phyloP scores from a whole-genome alignment of 2,113 vertebrate species.

The Macrotis lagotis region DNA sequence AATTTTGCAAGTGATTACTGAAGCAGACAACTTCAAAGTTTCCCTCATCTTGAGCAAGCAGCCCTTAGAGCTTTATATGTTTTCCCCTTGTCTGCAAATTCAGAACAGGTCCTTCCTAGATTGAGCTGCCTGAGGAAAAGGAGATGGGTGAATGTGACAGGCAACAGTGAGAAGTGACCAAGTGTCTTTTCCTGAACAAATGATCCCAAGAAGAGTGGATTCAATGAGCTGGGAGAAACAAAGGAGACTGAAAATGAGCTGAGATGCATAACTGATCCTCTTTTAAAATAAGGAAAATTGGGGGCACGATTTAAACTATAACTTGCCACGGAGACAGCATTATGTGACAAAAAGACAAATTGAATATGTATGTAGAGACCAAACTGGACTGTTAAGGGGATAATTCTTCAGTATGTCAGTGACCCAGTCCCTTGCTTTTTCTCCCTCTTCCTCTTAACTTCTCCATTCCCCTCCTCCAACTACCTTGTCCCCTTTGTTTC shows the following conservation, averaged over 20 bases:
- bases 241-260: neutral
- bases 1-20: neutral
- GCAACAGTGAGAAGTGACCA: neutral
- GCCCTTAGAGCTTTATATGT: neutral
- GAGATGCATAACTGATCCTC: neutral
- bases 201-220: slow-evolving; percentile 5
- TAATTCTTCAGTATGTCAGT: neutral
- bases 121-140: slow-evolving; percentile 6
- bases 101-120: neutral
- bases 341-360: neutral
- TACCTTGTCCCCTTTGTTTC: neutral
- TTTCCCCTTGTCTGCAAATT: neutral
- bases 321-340: neutral
- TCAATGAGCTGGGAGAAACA: neutral
- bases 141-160: neutral
- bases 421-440: neutral
- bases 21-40: neutral
- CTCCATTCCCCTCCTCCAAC: too few species aligned
- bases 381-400: neutral
- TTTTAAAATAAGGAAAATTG: neutral
- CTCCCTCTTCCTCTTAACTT: slow-evolving; percentile 2
- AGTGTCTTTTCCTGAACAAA: slow-evolving; percentile 12
- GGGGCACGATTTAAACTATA: neutral
- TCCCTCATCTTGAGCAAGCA: neutral
- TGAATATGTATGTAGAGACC: neutral